These are phyloP conservation scores for Zhengitettix transpicula DNA, from an alignment of 2,888 invertebrate genomes.

Conservation along the genomic window DNA sequence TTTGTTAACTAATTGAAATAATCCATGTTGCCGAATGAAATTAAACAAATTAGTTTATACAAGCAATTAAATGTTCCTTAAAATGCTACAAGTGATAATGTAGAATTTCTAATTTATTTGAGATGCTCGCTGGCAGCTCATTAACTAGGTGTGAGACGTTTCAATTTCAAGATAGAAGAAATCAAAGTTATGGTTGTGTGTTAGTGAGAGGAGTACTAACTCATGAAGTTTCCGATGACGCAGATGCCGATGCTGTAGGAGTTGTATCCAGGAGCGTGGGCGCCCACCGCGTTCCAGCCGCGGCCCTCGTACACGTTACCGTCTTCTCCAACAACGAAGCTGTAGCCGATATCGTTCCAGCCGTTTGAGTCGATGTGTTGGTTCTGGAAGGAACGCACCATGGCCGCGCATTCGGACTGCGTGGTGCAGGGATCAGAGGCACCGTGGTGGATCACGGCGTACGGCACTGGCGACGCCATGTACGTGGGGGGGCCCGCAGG, in stretches of 20 bases:
- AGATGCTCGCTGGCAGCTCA: no score
- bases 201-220: constrained; percentile 18
- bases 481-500: constrained; percentile 13
- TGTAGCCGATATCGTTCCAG: constrained; percentile 28
- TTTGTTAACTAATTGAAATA: no score
- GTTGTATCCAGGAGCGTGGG: constrained; percentile 27
- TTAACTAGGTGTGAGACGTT: no score
- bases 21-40: no score
- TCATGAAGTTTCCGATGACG: constrained; percentile 27
- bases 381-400: constrained; percentile 24
- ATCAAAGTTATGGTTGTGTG: no score
- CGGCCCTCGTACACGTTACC: constrained; percentile 29
- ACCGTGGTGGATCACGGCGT: constrained; percentile 26
- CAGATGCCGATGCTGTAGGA: constrained; percentile 26
- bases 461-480: constrained; percentile 19
- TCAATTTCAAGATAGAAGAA: no score
- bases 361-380: constrained; percentile 22
- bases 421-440: constrained; percentile 21
- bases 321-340: constrained; percentile 33
- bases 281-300: constrained; percentile 28
- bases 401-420: constrained; percentile 18
- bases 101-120: no score
- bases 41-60: no score
- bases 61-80: no score
- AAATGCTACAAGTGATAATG: no score